phyloP scores from a whole-genome alignment of 2,888 invertebrate genomes.

The Pterostichus madidus region DNA sequence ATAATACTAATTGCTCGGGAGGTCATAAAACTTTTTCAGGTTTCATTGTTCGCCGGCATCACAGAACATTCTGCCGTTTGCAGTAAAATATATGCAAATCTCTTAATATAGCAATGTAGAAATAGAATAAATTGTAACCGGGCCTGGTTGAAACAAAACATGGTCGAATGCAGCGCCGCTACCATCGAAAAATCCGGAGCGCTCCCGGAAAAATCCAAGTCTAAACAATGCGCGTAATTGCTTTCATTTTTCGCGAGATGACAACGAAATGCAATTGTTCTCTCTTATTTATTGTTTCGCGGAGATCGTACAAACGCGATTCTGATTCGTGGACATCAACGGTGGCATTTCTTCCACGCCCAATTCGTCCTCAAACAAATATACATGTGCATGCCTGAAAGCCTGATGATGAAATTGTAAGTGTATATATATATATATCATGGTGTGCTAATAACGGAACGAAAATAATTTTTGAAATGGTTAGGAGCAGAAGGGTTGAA shows the following conservation, averaged over 20 bases:
- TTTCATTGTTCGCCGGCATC: conserved; percentile 11
- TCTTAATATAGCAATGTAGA: conserved; percentile 50
- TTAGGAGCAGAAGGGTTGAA: too few relatives aligned
- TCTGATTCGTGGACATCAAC: too few relatives aligned
- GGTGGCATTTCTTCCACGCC: too few relatives aligned
- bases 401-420: too few relatives aligned
- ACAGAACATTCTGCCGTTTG: background rate
- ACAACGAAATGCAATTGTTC: conserved; percentile 32
- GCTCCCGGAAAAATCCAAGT: conserved; percentile 12
- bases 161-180: background rate
- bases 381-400: too few relatives aligned
- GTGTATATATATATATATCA: too few relatives aligned
- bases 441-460: too few relatives aligned
- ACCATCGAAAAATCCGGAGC: conserved; percentile 25
- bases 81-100: conserved; percentile 44
- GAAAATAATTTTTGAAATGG: too few relatives aligned
- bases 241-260: conserved; percentile 36
- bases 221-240: conserved; percentile 46
- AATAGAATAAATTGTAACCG: conserved; percentile 51
- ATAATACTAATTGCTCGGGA: conserved; percentile 35
- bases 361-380: too few relatives aligned
- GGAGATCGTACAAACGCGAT: too few relatives aligned
- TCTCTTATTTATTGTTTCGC: conserved; percentile 20
- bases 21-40: conserved; percentile 29
- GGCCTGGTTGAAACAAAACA: conserved; percentile 35